Evolutionary conservation across 2,797 vertebrate species (phyloP).

Genomic region (Columba guinea): DNA sequence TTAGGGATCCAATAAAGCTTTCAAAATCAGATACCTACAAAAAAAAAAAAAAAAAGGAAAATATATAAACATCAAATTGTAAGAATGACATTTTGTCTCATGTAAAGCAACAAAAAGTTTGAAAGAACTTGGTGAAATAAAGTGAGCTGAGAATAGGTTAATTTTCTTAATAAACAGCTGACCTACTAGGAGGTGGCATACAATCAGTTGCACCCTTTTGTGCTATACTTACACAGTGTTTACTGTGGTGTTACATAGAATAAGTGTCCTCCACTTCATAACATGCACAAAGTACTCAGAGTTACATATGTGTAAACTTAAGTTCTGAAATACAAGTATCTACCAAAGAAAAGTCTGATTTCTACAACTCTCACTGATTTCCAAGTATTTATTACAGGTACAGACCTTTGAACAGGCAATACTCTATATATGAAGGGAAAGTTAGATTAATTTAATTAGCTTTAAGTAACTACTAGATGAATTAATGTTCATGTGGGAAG

Average conservation of each 20-base stretch:
- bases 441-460: background rate
- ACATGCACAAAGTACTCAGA: background rate
- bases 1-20: constrained; percentile 90
- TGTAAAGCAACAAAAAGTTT: background rate
- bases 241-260: background rate
- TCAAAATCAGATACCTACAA: constrained; percentile 91
- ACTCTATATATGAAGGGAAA: background rate
- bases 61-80: background rate
- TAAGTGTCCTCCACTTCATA: background rate
- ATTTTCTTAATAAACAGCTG: background rate
- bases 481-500: background rate
- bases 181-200: background rate
- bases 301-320: background rate
- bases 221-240: background rate
- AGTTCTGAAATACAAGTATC: background rate
- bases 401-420: background rate
- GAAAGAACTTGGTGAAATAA: background rate
- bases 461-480: background rate
- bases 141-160: background rate
- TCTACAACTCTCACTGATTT: background rate
- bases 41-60: background rate
- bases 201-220: background rate
- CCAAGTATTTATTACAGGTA: background rate
- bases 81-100: background rate
- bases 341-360: background rate